Percentiles rank a stretch among this genome's conserved stretches.
These are phyloP conservation scores for Neosilurus mollespiculum DNA, from an alignment of 2,797 vertebrate species.

Conservation along the genomic window DNA sequence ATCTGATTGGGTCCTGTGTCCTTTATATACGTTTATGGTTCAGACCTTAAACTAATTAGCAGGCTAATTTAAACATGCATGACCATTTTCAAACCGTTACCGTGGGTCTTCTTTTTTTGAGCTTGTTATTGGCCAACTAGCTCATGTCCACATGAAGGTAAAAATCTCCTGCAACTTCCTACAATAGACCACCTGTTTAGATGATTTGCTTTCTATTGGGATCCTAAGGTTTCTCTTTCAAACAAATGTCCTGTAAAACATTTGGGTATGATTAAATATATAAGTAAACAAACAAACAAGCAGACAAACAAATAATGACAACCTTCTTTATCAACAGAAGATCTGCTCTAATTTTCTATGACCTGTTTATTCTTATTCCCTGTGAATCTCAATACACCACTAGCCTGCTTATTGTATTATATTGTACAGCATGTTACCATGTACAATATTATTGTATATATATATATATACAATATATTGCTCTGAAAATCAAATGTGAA, in stretches of 20 bases:
- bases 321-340: no score
- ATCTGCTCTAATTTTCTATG: no score
- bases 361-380: background rate
- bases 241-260: background rate
- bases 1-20: no score
- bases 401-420: background rate
- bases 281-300: no score
- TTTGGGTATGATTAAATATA: no score
- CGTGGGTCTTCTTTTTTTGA: background rate
- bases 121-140: background rate
- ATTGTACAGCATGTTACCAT: background rate
- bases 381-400: background rate
- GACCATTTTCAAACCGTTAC: background rate
- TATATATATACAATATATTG: no score
- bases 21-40: no score
- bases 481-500: conserved; percentile 1
- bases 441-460: background rate
- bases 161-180: no score
- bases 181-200: background rate
- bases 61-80: background rate
- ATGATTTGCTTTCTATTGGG: background rate
- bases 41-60: background rate
- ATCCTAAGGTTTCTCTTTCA: background rate
- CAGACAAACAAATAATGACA: no score
- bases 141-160: background rate